phyloP scores from a whole-genome alignment of 2,113 vertebrate species.

The Siniperca knerii region DNA sequence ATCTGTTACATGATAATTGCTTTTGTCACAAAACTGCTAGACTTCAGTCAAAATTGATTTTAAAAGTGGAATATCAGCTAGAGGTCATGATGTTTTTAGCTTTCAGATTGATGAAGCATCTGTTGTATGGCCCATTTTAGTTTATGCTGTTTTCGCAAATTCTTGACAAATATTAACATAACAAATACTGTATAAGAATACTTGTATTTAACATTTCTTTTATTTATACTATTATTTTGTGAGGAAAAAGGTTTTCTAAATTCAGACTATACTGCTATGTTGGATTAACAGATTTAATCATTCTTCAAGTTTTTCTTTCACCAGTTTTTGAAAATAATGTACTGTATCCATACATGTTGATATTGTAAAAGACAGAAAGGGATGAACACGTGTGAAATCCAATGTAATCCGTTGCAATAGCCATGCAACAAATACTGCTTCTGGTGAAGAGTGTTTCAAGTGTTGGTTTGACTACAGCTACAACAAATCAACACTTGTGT shows the following conservation, averaged over 20 bases:
- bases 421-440: neutral
- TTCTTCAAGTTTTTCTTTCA: neutral
- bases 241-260: neutral
- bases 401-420: neutral
- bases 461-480: neutral
- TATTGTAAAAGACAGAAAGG: neutral
- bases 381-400: neutral
- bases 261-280: neutral
- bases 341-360: neutral
- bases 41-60: too few relatives aligned
- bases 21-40: too few relatives aligned
- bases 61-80: too few relatives aligned
- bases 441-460: neutral
- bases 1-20: neutral
- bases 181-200: neutral
- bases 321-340: neutral
- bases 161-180: neutral
- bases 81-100: neutral
- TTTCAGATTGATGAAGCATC: neutral
- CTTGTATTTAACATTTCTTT: neutral
- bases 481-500: neutral
- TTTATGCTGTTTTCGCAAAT: neutral
- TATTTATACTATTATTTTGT: neutral
- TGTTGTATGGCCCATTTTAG: neutral
- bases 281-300: neutral